Base-by-base conservation (phyloP, 2,797 vertebrate genomes). In the Lepilemur ruficaudatus region DNA sequence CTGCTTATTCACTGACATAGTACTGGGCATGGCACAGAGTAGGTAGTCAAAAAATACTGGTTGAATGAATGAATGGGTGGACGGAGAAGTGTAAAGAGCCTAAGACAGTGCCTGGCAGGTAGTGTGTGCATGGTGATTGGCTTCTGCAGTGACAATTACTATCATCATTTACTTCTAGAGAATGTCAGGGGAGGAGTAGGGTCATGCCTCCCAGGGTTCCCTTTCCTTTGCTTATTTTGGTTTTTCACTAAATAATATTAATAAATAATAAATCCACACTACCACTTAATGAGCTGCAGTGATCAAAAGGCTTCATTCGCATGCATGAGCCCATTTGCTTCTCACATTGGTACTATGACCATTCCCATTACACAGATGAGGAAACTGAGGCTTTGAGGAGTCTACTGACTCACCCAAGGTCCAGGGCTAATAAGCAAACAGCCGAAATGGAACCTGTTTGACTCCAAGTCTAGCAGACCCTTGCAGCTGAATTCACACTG, bases 331-430 rank as follows among this genome's bases (percentile, higher is more conserved):
- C 70, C 5, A 3, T 48, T 25, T 57, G 20, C 28, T 9, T 32
- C 32, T 72, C 79, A 6, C 12, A 4, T n/a, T 15, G 1, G 20
- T 10, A 35, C 5, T 41, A 80, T 48, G n/a, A 22, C 14, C 18
- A 38, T 5, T 52, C 75, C 57, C 43, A 8, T 61, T n/a, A 46
- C 35, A 63, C 61, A 89, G n/a, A 79, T 10, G 38, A 65, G 22
- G 61, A 85, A 48, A 70, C 30, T 35, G 65, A 67, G 73, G 84
- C 75, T 94, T 5, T 63, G 43, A 38, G 61, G 59, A n/a, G 25
- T 75, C 63, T 35, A 6, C 23, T 15, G 55, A 61, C 30, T 95
- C 48, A 70, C 12, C n/a, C 17, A 15, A 61, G 15, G 78, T 25
- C 48, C 78, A 25, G 0, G 10, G 72, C 63, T 38, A 13, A 14